These are phyloP conservation scores for Erythrocercus mccallii DNA, from an alignment of 2,113 vertebrate species.

Conservation along the genomic window DNA sequence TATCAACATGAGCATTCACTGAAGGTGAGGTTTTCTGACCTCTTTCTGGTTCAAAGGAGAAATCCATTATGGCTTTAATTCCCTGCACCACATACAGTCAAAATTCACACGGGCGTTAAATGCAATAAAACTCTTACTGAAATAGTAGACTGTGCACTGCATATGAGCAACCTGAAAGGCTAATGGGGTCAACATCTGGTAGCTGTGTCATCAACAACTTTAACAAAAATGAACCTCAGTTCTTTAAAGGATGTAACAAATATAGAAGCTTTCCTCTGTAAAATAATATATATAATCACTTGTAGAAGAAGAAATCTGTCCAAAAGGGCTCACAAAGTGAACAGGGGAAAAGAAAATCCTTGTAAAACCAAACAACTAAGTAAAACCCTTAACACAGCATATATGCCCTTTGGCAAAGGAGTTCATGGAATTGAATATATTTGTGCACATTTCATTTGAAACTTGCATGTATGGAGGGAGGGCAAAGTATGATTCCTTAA, in stretches of 20 bases:
- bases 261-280: not conserved
- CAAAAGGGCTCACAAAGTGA: not conserved
- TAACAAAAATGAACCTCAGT: not conserved
- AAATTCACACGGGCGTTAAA: constrained; percentile 17
- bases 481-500: not conserved
- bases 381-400: not conserved
- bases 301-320: not conserved
- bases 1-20: not conserved
- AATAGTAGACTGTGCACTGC: not conserved
- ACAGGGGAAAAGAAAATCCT: not conserved
- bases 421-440: not conserved
- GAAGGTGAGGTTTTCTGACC: not conserved
- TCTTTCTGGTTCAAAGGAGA: constrained; percentile 22
- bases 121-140: not conserved
- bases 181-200: not conserved
- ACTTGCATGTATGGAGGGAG: not conserved
- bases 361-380: not conserved
- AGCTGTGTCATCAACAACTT: not conserved
- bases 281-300: not conserved
- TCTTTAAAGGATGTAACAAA: not conserved
- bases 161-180: constrained; percentile 21
- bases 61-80: constrained; percentile 38
- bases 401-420: not conserved
- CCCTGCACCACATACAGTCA: not conserved
- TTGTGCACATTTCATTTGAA: not conserved